phyloP scores from a whole-genome alignment of 2,113 vertebrate genomes.

The Canis aureus region DNA sequence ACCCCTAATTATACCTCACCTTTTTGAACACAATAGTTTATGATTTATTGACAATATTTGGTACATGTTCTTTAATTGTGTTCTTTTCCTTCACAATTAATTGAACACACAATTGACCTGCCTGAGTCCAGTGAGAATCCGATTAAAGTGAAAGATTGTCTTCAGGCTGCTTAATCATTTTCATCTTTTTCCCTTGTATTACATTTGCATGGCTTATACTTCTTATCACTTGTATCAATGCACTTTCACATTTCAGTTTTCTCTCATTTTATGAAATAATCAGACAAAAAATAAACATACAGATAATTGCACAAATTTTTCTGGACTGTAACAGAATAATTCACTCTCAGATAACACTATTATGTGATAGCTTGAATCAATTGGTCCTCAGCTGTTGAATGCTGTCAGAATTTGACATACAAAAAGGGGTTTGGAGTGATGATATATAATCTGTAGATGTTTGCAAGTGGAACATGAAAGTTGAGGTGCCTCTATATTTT shows the following conservation, averaged over 20 bases:
- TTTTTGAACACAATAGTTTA: slow-evolving; percentile 61
- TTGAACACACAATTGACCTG: slow-evolving; percentile 70
- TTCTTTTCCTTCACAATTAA: slow-evolving; percentile 76
- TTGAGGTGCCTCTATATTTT: not conserved
- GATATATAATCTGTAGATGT: not conserved
- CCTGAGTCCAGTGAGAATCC: slow-evolving; percentile 69
- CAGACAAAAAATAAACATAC: not conserved
- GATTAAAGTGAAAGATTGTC: slow-evolving; percentile 75
- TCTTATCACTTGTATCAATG: slow-evolving; percentile 41
- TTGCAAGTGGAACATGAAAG: not conserved
- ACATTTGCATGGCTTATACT: slow-evolving; percentile 12
- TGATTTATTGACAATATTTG: slow-evolving; percentile 71
- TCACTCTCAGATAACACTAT: not conserved
- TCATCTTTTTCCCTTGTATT: slow-evolving; percentile 59
- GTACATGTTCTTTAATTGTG: slow-evolving; percentile 69
- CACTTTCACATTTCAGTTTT: slow-evolving; percentile 44
- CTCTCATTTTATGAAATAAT: slow-evolving; percentile 43
- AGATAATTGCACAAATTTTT: not conserved
- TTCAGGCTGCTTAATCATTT: slow-evolving; percentile 61
- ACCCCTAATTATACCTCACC: slow-evolving; percentile 33
- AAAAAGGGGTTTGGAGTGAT: not conserved
- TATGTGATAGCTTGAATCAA: not conserved
- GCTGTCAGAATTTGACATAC: not conserved
- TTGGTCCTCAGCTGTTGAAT: not conserved
- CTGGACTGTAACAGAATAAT: not conserved